Evolutionary conservation across 64 coral and sea anemone genomes (phyloP), one percentile per base, ranked within the genome.

Genomic region (Pachyseris speciosa): DNA sequence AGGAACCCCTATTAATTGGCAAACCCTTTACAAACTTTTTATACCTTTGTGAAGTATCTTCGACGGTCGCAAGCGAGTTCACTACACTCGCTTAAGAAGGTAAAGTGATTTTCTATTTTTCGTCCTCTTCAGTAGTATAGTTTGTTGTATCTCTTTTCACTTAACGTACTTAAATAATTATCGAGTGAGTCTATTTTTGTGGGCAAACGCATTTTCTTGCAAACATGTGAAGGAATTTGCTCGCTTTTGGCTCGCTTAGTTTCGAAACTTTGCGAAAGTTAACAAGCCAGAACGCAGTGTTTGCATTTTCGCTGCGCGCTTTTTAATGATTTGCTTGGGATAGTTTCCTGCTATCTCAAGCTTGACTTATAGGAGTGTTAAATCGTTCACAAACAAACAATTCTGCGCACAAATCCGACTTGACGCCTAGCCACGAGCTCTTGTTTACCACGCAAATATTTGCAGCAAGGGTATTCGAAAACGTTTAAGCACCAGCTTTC

Each of bases 1-100:
- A 80, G 39, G 88, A 64, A 75, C 37, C 64, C 39, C 74, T 90
- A 90, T 90, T 90, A 80, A 90, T 90, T 81, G 88, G 75, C 63
- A 81, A 75, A 48, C 43, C 74, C 75, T 90, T 90, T 64, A 70
- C 59, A 67, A 76, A 51, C 38, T 80, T 67, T 75, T 90, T 81
- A 81, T 60, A 63, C 20, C 77, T 81, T 81, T 81, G 77, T 81
- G 33, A 81, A 40, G 77, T 32, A 81, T 81, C 57, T 81, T 81
- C 32, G 53, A 22, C 33, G 53, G 53, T 61, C 8, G 51, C 77
- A 61, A 81, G 33, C 77, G 36, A 60, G 29, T 38, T 24, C 17
- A 81, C 19, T 20, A 40, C 53, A 80, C 36, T 53, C 53, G n/a
- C 77, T 81, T 58, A 15, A 61, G 28, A 81, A 81, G 77, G 77